phyloP scores from a whole-genome alignment of 2,888 invertebrate species.

The Fragum fragum region DNA sequence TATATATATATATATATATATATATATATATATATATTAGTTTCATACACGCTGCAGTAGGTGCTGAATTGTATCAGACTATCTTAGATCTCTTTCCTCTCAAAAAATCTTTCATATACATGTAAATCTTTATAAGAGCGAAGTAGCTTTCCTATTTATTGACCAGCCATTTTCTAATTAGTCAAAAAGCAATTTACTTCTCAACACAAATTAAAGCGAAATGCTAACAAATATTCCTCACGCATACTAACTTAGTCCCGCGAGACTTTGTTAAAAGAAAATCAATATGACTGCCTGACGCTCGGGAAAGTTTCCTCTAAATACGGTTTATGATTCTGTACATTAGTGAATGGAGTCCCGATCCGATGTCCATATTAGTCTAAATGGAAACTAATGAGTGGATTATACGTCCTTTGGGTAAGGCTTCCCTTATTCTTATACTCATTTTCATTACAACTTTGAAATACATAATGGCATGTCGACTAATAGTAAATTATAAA shows the following conservation, averaged over 20 bases:
- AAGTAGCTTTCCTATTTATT: too few species aligned
- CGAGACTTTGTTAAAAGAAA: not conserved
- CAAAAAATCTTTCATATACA: too few species aligned
- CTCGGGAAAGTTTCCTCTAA: not conserved
- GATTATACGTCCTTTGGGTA: conserved; percentile 1
- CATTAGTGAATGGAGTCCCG: not conserved
- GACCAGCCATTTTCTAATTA: not conserved
- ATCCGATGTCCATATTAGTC: conserved; percentile 3
- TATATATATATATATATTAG: too few species aligned
- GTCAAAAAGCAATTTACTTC: not conserved
- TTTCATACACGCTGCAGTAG: too few species aligned
- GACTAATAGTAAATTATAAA: too few species aligned
- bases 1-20: too few species aligned
- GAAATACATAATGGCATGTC: too few species aligned
- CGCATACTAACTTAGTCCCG: not conserved
- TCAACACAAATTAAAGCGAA: not conserved
- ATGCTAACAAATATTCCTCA: not conserved
- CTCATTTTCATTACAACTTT: too few species aligned
- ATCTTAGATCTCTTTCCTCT: too few species aligned
- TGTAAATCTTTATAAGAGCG: too few species aligned
- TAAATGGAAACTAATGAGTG: conserved; percentile 3
- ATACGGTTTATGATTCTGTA: not conserved
- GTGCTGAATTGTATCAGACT: too few species aligned
- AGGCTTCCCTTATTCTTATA: not conserved
- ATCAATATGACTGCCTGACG: not conserved